These are phyloP conservation scores for Pogonophryne albipinna DNA, from an alignment of 2,797 vertebrate genomes.

Conservation along the genomic window DNA sequence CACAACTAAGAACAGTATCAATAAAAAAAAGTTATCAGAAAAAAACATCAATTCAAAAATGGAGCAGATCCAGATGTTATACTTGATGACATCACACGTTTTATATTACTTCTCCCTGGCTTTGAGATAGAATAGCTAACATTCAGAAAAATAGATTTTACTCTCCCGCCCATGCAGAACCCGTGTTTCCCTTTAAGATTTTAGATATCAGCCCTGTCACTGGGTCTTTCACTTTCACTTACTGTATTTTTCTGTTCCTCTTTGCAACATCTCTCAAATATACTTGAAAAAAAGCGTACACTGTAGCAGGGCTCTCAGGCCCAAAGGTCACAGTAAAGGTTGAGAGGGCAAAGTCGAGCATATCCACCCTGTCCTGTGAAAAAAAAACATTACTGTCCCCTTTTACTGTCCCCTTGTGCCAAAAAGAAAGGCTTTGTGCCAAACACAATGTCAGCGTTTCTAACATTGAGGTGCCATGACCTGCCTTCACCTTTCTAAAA, in stretches of 20 bases:
- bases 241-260: constrained; percentile 2
- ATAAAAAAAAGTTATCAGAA: too few relatives aligned
- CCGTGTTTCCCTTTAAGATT: too few relatives aligned
- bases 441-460: constrained; percentile 9
- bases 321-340: constrained; percentile 46
- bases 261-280: constrained; percentile 33
- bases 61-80: too few relatives aligned
- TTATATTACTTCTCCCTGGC: too few relatives aligned
- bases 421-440: not conserved
- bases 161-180: too few relatives aligned
- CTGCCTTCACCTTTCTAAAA: not conserved
- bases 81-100: too few relatives aligned
- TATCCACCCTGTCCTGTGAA: constrained; percentile 21
- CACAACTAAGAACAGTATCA: too few relatives aligned
- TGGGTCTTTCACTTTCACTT: constrained; percentile 24
- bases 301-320: constrained; percentile 7
- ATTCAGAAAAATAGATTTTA: too few relatives aligned
- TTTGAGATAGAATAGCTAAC: too few relatives aligned
- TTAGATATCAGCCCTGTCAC: not conserved
- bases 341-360: constrained; percentile 14
- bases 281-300: constrained; percentile 11
- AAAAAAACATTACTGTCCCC: not conserved
- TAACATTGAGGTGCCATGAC: constrained; percentile 6
- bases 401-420: not conserved
- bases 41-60: too few relatives aligned